Percentiles rank a stretch among this genome's conserved stretches.
These are phyloP conservation scores for Acanthacorydalis orientalis DNA, from an alignment of 2,888 invertebrate genomes.

Conservation along the genomic window DNA sequence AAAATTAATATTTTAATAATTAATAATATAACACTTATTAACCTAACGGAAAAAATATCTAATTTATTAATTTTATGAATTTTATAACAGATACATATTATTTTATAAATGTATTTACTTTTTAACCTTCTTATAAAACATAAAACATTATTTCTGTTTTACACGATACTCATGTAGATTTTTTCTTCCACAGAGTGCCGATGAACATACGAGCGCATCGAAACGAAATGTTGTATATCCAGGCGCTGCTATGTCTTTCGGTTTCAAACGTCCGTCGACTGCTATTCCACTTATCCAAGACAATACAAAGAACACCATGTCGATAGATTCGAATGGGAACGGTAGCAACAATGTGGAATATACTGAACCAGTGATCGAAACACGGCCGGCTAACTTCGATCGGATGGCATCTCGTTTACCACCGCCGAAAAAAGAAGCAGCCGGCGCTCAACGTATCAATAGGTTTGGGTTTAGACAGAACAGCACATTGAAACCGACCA, in stretches of 20 bases:
- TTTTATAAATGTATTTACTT: no score
- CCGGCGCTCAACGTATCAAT: conserved; percentile 42
- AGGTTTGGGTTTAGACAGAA: conserved; percentile 63
- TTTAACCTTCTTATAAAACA: no score
- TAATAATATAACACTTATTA: no score
- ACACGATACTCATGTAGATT: no score
- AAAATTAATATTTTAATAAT: no score
- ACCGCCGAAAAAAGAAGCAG: conserved; percentile 48
- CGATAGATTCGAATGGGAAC: conserved; percentile 18
- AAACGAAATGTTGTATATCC: no score
- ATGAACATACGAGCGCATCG: no score
- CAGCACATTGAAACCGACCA: conserved; percentile 34
- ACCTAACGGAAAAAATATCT: no score
- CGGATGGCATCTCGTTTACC: conserved; percentile 46
- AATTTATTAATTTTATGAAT: no score
- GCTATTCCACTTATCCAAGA: conserved; percentile 24
- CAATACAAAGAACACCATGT: conserved; percentile 6
- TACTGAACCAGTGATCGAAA: conserved; percentile 30
- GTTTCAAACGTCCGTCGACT: conserved; percentile 50
- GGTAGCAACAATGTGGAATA: conserved; percentile 13
- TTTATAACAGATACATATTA: no score
- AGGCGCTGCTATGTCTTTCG: conserved; percentile 71
- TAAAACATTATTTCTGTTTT: no score
- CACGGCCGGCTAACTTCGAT: conserved; percentile 31
- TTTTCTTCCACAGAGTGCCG: no score